phyloP scores from a whole-genome alignment of 2,888 invertebrate genomes.

The Himalopsyche japonica region DNA sequence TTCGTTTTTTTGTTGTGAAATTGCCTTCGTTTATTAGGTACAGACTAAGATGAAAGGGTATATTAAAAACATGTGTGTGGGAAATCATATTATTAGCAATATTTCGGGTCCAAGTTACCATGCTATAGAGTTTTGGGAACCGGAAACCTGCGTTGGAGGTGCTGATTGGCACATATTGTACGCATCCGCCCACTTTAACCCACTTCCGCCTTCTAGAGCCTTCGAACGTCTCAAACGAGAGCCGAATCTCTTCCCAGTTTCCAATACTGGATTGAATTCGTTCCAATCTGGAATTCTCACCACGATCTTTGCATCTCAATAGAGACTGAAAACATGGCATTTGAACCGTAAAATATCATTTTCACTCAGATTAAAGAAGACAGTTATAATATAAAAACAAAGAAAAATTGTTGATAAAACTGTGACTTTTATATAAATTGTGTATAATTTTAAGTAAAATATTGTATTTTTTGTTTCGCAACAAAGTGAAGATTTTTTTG shows the following conservation, averaged over 20 bases:
- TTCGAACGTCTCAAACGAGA: not conserved
- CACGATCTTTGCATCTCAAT: not conserved
- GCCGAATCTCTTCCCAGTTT: not conserved
- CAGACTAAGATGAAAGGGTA: not conserved
- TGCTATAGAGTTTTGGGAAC: not conserved
- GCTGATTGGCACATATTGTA: slow-evolving; percentile 23
- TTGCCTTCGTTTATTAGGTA: too few species aligned
- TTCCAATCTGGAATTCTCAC: not conserved
- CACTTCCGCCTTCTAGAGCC: not conserved
- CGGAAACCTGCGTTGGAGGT: not conserved
- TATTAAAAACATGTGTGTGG: not conserved
- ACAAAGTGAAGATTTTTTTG: too few species aligned
- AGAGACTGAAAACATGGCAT: not conserved
- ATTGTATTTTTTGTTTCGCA: too few species aligned
- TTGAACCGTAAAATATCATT: not conserved
- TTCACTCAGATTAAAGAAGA: not conserved
- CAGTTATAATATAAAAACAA: not conserved
- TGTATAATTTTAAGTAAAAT: not conserved
- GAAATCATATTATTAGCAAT: not conserved
- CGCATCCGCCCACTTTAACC: slow-evolving; percentile 11
- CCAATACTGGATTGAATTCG: not conserved
- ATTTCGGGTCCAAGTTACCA: not conserved
- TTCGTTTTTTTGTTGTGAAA: too few species aligned
- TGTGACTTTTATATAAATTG: too few species aligned
- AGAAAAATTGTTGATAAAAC: too few species aligned